Evolutionary conservation across 2,888 invertebrate genomes (phyloP).

Genomic region (Nycteola revayana): DNA sequence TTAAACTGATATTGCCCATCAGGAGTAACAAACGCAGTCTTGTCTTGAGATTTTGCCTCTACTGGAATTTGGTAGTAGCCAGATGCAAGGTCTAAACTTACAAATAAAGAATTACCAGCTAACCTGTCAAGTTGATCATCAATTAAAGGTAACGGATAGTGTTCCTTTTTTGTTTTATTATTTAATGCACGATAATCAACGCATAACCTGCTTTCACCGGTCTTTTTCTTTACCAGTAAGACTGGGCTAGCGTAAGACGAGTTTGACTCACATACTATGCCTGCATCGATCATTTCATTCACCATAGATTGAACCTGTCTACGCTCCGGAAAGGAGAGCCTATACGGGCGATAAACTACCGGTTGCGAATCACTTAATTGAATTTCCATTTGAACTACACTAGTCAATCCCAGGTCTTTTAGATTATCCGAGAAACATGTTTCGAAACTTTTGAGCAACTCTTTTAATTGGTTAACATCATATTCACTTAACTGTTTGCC

Average conservation of each 20-base stretch:
- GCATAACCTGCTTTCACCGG: constrained; percentile 1
- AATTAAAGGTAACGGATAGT: not conserved
- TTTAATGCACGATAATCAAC: constrained; percentile 2
- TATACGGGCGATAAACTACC: constrained; percentile 1
- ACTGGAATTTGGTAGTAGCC: not conserved
- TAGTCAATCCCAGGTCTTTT: constrained; percentile 1
- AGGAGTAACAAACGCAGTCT: not conserved
- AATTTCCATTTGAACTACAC: not conserved
- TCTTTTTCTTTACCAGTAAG: constrained; percentile 1
- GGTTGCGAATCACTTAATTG: constrained; percentile 1
- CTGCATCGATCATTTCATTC: not conserved
- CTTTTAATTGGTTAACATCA: too few species aligned
- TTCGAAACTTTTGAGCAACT: too few species aligned
- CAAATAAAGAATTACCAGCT: not conserved
- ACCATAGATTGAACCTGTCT: not conserved
- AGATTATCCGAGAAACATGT: not conserved
- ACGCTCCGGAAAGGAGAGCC: not conserved
- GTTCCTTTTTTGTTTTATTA: not conserved
- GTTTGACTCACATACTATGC: not conserved
- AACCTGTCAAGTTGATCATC: not conserved
- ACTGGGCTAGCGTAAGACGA: constrained; percentile 1
- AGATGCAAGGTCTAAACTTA: too few species aligned
- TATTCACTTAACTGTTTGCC: too few species aligned
- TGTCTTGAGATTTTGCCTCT: not conserved
- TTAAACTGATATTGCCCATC: not conserved